Percentiles rank a stretch among this genome's conserved stretches.
Evolutionary conservation across 2,888 invertebrate genomes (phyloP).

Genomic region (Phengaris alcon): DNA sequence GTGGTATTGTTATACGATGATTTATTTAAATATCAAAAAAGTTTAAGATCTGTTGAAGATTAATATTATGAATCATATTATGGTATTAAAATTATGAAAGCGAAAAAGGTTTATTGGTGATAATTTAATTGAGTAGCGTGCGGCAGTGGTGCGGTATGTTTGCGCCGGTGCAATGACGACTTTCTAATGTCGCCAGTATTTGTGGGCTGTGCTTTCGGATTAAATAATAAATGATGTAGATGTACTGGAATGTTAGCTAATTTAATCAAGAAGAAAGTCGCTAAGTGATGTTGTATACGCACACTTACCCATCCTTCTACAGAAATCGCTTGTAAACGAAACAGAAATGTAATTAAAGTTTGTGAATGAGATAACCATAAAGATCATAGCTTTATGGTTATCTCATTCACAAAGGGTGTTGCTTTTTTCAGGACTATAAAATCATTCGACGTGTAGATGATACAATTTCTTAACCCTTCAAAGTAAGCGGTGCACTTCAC

Average conservation of each 20-base stretch:
- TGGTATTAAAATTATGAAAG: not conserved
- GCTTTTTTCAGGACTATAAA: not conserved
- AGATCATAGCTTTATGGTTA: not conserved
- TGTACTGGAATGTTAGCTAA: constrained; percentile 11
- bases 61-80: not conserved
- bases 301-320: not conserved
- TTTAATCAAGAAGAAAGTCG: constrained; percentile 22
- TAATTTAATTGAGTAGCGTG: constrained; percentile 12
- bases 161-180: constrained; percentile 13
- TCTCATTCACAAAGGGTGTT: not conserved
- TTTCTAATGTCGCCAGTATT: constrained; percentile 26
- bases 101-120: constrained; percentile 13
- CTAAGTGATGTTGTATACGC: constrained; percentile 4
- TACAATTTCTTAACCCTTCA: constrained; percentile 32
- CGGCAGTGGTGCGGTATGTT: constrained; percentile 21
- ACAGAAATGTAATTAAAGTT: not conserved
- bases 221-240: constrained; percentile 16
- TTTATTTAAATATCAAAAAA: too few relatives aligned
- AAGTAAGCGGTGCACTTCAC: constrained; percentile 40
- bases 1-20: too few relatives aligned
- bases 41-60: not conserved
- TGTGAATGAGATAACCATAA: too few relatives aligned
- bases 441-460: constrained; percentile 14
- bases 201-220: constrained; percentile 15
- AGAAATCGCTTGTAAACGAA: not conserved